Percentiles rank a stretch among this genome's conserved stretches.
phyloP scores from a whole-genome alignment of 2,113 vertebrate species.

The Rhinolophus ferrumequinum region DNA sequence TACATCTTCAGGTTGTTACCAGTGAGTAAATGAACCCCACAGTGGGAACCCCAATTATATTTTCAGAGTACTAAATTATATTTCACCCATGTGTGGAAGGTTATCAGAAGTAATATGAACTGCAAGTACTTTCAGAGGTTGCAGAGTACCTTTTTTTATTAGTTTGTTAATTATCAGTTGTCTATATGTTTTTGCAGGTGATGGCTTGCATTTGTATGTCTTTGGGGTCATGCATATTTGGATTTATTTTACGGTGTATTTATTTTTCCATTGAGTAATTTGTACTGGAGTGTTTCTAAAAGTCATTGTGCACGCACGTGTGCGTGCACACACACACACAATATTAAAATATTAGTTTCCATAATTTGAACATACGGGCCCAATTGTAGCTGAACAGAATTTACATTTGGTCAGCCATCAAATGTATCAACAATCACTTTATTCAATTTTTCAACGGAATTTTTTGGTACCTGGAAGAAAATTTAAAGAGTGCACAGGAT shows the following conservation, averaged over 20 bases:
- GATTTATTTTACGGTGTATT: neutral
- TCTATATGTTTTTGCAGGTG: neutral
- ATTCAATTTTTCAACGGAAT: neutral
- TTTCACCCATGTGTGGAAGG: slow-evolving; percentile 3
- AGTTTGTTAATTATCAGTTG: neutral
- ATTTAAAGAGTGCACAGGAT: neutral
- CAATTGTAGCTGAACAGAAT: neutral
- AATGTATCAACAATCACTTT: neutral
- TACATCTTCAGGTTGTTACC: slow-evolving; percentile 76
- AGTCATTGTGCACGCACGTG: neutral
- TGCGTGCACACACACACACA: neutral
- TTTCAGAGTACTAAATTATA: slow-evolving; percentile 66
- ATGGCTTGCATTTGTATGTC: neutral
- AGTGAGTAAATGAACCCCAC: slow-evolving; percentile 68
- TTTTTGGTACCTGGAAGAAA: neutral
- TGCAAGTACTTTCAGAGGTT: neutral
- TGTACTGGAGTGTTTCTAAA: neutral
- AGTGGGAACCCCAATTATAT: slow-evolving; percentile 60
- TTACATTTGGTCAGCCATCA: neutral
- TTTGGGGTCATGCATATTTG: neutral
- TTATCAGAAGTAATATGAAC: slow-evolving; percentile 2
- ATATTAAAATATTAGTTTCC: neutral
- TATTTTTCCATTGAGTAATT: neutral
- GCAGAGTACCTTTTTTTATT: neutral
- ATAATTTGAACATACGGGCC: neutral